A percentile compares a stretch with the other conserved stretches of the same genome.
These are phyloP conservation scores for Poecile atricapillus DNA, from an alignment of 2,113 vertebrate species.

Conservation along the genomic window DNA sequence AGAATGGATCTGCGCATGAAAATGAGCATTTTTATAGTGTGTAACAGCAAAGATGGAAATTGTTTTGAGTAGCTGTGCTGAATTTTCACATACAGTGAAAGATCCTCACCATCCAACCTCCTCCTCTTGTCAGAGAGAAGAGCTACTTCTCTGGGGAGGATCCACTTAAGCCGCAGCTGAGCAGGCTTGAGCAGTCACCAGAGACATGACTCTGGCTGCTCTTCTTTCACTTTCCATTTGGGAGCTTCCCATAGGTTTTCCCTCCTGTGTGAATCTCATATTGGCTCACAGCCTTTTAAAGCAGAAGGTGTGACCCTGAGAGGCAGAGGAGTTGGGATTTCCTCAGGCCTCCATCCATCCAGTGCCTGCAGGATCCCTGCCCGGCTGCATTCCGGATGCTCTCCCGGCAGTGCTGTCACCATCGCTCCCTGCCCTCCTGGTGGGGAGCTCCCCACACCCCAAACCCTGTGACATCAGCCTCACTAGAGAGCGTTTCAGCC, in stretches of 20 bases:
- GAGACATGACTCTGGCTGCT: neutral
- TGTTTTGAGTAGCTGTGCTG: neutral
- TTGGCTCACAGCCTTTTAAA: neutral
- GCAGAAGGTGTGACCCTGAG: neutral
- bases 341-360: fast-evolving
- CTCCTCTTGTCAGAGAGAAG: neutral
- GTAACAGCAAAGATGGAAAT: neutral
- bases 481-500: neutral
- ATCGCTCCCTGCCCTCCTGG: fast-evolving
- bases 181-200: neutral
- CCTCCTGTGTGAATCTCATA: fast-evolving
- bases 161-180: neutral
- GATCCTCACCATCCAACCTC: neutral
- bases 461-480: neutral
- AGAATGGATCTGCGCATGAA: neutral
- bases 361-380: neutral
- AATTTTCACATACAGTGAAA: neutral
- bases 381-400: fast-evolving
- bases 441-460: neutral
- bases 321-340: neutral
- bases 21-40: neutral
- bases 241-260: neutral
- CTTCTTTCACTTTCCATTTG: neutral
- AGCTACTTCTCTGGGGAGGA: neutral
- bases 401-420: fast-evolving